These are phyloP conservation scores for Camelus dromedarius DNA, from an alignment of 2,113 vertebrate species.

Conservation along the genomic window DNA sequence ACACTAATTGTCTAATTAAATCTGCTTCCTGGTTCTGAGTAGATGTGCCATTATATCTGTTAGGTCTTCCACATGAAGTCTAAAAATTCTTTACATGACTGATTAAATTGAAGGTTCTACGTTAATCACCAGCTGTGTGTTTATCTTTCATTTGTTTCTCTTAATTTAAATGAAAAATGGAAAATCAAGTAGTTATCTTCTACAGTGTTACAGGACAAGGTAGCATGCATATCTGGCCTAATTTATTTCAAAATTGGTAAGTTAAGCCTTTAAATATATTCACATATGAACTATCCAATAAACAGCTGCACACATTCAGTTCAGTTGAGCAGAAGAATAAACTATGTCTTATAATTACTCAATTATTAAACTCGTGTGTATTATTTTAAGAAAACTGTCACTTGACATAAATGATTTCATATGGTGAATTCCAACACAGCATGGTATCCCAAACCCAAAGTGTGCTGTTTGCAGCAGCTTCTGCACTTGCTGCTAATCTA, in stretches of 20 bases:
- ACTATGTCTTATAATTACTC: neutral
- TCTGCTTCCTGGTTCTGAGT: neutral
- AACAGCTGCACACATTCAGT: neutral
- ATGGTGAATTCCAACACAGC: neutral
- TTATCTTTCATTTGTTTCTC: neutral
- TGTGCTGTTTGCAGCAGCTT: neutral
- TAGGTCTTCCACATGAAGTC: neutral
- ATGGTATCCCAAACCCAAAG: neutral
- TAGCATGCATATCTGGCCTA: neutral
- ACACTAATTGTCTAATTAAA: constrained; percentile 29
- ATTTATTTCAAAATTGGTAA: neutral
- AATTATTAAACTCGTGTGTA: neutral
- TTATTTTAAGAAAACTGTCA: neutral
- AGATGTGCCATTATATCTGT: neutral
- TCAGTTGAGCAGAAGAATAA: neutral
- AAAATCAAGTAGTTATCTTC: neutral
- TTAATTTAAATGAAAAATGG: constrained; percentile 48
- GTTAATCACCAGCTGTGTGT: neutral
- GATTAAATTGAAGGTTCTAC: neutral
- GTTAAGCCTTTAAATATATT: neutral
- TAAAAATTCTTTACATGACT: neutral
- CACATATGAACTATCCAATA: neutral
- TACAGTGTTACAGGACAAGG: neutral
- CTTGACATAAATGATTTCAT: neutral
- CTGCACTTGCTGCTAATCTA: neutral